Evolutionary conservation across 2,888 invertebrate genomes (phyloP), one percentile per base, ranked within the genome.

Genomic region (Xylophagus ater): DNA sequence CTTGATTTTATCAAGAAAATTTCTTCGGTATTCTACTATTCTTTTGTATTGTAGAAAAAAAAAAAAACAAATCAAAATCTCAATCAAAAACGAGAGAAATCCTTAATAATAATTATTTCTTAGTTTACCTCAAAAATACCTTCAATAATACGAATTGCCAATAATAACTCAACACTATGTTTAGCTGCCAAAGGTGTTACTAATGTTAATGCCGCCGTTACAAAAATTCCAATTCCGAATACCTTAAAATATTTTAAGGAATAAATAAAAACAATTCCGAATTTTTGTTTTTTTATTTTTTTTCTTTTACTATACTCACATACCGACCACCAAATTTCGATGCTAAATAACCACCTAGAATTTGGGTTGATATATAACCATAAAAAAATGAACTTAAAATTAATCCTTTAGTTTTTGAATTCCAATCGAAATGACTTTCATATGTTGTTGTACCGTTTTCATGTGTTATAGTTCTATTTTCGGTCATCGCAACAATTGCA

Each of bases 401-500:
- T 31, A 78, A 63, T 0, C 84, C 85, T 59, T 81, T 80, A 14
- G 75, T 70, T 54, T 72, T 71, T 0, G 77, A 69, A 48, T 75
- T 73, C 86, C 85, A 86, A 47, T 78, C 72, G 53, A 83, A 82
- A 49, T 82, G 80, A 41, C 69, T 71, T 9, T 65, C 60, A 77
- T 79, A 59, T 26, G 50, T 48, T 10, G 68, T 53, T 1, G 72
- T 74, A 12, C 78, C 79, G 49, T 76, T 73, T 3, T 68, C 70
- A 28, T 72, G 59, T 26, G 65, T 63, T 7, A 69, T 68, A 45
- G 69, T 72, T 43, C 69, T 61, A 3, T 75, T 70, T 49, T 76
- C 72, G 0, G 80, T 84, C 89, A 90, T 90, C 49, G 85, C 85
- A 9, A 90, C 86, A 43, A 90, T 81, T 1, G 86, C 88, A 2